Conservation (phyloP, 2,888 invertebrate genomes). For the Timandra comae region DNA sequence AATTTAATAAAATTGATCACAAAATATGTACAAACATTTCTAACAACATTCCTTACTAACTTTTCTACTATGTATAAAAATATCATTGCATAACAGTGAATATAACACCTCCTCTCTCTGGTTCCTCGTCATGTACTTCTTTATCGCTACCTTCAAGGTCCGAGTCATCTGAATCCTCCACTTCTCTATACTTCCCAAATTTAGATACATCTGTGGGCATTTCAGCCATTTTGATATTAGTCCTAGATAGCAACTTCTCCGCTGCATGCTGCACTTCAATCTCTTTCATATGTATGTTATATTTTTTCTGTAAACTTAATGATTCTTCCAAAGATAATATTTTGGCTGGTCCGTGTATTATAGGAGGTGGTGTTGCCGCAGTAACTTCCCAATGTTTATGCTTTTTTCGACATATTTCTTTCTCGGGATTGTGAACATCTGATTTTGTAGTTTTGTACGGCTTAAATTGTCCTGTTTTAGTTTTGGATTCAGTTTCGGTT, state of each 20-base stretch:
- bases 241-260: slow-evolving; percentile 61
- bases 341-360: slow-evolving; percentile 72
- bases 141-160: slow-evolving; percentile 69
- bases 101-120: slow-evolving; percentile 72
- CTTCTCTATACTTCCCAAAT: slow-evolving; percentile 56
- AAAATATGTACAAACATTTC: neutral
- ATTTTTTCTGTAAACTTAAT: slow-evolving; percentile 71
- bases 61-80: no score
- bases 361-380: slow-evolving; percentile 79
- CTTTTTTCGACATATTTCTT: slow-evolving; percentile 68
- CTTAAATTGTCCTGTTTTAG: slow-evolving; percentile 62
- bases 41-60: neutral
- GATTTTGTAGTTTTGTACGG: slow-evolving; percentile 76
- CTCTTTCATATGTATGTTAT: slow-evolving; percentile 59
- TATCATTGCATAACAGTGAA: slow-evolving; percentile 67
- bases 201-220: slow-evolving; percentile 42
- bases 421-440: slow-evolving; percentile 73
- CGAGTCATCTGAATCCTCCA: slow-evolving; percentile 47
- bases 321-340: slow-evolving; percentile 74
- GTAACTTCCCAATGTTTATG: slow-evolving; percentile 78
- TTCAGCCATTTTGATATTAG: slow-evolving; percentile 53
- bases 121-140: slow-evolving; percentile 76
- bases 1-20: neutral
- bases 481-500: slow-evolving; percentile 48
- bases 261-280: slow-evolving; percentile 76